Evolutionary conservation across 2,888 invertebrate genomes (phyloP), one percentile per base, ranked within the genome.

Genomic region (Cephus pygmeus): DNA sequence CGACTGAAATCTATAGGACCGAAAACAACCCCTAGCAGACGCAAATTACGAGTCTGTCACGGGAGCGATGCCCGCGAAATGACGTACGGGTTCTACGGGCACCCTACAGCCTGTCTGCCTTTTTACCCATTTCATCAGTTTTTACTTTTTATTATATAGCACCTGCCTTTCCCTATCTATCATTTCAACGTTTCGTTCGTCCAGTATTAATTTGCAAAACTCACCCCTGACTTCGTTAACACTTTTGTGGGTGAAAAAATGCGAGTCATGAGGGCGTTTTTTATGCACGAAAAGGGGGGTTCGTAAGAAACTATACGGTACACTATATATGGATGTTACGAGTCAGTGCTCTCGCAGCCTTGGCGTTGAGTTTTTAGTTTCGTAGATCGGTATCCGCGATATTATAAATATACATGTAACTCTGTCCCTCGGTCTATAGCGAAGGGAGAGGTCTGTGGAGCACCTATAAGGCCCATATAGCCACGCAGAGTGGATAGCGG

Each of bases 351-450:
- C 79, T 73, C 79, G 80, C 78, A 81, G 82, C 82, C 81, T 83
- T 81, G 81, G 69, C 77, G 78, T 75, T 75, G 80, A 81, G 79
- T 83, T 84, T 84, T 81, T 80, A 81, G 79, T 83, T 84, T 82
- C 84, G 77, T 77, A 85, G 88, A 89, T 89, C 83, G 85, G 87
- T 86, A 88, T 87, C 86, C 85, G 81, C 84, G 88, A 89, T 85
- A 85, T 87, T 87, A 85, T 86, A 87, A 89, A 87, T 87, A 88
- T 87, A 88, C 86, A 87, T 86, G 88, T 86, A 83, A 86, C 85
- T 84, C 83, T 77, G 78, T n/a, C 77, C 79, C 79, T 76, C 74
- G 69, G 76, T 76, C 34, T 75, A 34, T 74, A 75, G 77, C 69
- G 68, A 31, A 77, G 79, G 74, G 73, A 69, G 69, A 34, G 31